Base-by-base conservation (phyloP, 2,888 invertebrate genomes). In the Brenthis daphne region DNA sequence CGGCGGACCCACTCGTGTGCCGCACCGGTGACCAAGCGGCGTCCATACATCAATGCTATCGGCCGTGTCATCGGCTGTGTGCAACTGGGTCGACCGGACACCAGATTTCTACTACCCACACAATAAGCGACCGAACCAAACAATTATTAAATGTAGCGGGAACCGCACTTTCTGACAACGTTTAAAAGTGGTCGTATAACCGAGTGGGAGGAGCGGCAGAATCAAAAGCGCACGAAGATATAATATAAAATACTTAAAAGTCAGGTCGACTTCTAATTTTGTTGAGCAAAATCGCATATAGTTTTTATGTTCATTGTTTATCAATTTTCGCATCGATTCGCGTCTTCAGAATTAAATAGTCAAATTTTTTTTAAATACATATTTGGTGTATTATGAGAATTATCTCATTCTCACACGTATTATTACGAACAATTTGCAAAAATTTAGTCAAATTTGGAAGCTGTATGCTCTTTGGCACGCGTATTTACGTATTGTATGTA, bases 31-130 rank as follows among this genome's bases (percentile, higher is more conserved):
- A 29, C 24, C 33, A 29, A 80, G 79, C 74, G 75, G 77, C 77
- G 77, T 77, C 72, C 75, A 80, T 79, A 79, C 77, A 82, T 88
- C 80, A 85, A 89, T 85, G 80, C 80, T 88, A 90, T 91, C 90
- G 74, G 75, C 69, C 77, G 77, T 88, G 87, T 85, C 86, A 90
- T 90, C 90, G 77, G 74, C 71, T 73, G 73, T 11, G 11, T 74
- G 75, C 82, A 89, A 83, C 84, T 90, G 80, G 90, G 90, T 89
- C 90, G 89, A 86, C 88, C 90, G 90, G 89, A 90, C 87, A 85
- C 79, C 77, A 77, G 80, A 79, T 80, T 80, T 79, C 77, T 79
- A 80, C 83, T 77, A 73, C 86, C 85, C 80, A 85, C 84, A 79
- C 82, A 70, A 69, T 77, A 81, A 77, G 76, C 79, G 72, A 76